phyloP scores from a whole-genome alignment of 2,888 invertebrate species.

The Drosophila atripex region DNA sequence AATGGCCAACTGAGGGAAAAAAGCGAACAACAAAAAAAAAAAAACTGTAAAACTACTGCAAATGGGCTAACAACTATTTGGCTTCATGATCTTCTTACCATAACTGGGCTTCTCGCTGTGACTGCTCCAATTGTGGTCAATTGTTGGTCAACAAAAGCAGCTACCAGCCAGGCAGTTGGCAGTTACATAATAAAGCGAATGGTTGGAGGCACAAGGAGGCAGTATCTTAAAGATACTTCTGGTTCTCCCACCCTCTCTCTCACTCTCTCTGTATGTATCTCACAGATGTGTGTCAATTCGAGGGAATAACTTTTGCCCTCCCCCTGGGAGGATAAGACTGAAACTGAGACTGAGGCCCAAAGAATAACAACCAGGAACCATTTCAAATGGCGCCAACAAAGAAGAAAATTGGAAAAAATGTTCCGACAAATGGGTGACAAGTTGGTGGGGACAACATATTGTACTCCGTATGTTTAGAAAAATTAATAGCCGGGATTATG shows the following conservation, averaged over 20 bases:
- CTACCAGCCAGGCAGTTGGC: neutral
- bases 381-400: constrained; percentile 46
- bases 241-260: constrained; percentile 4
- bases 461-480: neutral
- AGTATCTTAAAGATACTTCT: constrained; percentile 42
- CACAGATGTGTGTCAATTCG: constrained; percentile 60
- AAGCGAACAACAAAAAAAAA: too few relatives aligned
- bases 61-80: constrained; percentile 77
- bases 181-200: constrained; percentile 62
- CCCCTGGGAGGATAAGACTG: constrained; percentile 20
- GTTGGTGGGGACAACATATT: neutral
- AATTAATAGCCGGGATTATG: neutral
- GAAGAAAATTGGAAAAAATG: constrained; percentile 8
- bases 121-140: constrained; percentile 76
- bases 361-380: constrained; percentile 34
- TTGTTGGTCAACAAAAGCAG: constrained; percentile 58
- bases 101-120: constrained; percentile 40
- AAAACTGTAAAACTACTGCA: constrained; percentile 61
- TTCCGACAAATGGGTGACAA: constrained; percentile 23
- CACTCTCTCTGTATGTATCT: neutral
- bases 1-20: neutral
- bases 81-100: constrained; percentile 64
- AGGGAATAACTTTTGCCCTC: constrained; percentile 28
- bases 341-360: too few relatives aligned
- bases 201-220: neutral